Conservation (phyloP, 1,140 invertebrate genomes). For the Phocides pigmalion region DNA sequence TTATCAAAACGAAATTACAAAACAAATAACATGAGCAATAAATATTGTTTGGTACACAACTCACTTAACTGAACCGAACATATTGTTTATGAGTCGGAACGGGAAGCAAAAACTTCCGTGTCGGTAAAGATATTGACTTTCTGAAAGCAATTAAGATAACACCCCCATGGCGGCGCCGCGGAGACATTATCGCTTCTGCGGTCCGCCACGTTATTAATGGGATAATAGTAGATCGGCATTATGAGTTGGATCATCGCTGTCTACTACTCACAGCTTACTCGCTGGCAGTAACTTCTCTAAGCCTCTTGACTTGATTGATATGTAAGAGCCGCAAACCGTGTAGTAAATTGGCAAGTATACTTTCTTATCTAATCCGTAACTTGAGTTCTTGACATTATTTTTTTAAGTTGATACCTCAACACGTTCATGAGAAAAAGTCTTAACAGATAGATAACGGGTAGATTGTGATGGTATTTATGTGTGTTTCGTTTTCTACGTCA, state of each 20-base stretch:
- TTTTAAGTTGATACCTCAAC: no score
- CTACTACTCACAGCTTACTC: conserved; percentile 28
- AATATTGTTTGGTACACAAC: conserved; percentile 5
- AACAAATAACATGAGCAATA: conserved; percentile 5
- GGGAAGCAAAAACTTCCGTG: conserved; percentile 35
- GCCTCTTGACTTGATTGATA: conserved; percentile 19
- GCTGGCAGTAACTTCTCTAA: conserved; percentile 1
- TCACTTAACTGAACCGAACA: neutral
- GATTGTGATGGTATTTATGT: no score
- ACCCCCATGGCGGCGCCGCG: conserved; percentile 44
- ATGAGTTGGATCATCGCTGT: conserved; percentile 25
- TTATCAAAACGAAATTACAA: neutral
- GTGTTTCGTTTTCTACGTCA: no score
- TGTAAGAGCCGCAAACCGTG: neutral
- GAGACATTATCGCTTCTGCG: conserved; percentile 41
- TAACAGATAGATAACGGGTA: no score
- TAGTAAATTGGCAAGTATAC: no score
- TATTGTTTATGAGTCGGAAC: conserved; percentile 34
- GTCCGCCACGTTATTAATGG: conserved; percentile 43
- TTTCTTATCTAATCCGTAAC: no score
- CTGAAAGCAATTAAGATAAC: conserved; percentile 65
- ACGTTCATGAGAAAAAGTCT: no score
- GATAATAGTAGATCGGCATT: conserved; percentile 40
- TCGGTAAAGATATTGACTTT: conserved; percentile 56
- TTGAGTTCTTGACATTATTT: no score